These are phyloP conservation scores for Achatina immaculata DNA, from an alignment of 1,140 invertebrate species.

Conservation along the genomic window DNA sequence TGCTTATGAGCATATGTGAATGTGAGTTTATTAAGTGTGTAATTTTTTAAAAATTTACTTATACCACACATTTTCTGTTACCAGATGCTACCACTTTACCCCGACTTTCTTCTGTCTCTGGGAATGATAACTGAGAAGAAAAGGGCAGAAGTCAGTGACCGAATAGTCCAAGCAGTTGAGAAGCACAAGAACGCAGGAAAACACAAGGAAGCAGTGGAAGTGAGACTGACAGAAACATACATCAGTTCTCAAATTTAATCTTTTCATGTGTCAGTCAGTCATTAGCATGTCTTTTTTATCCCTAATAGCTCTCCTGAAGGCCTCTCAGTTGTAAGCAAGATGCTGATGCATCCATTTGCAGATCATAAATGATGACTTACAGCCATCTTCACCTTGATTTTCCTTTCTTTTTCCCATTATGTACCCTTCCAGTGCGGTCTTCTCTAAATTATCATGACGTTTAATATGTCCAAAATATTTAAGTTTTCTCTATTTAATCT, in stretches of 20 bases:
- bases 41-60: background rate
- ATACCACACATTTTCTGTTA: background rate
- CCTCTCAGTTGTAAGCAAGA: too few relatives aligned
- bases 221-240: background rate
- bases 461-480: too few relatives aligned
- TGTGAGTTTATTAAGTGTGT: too few relatives aligned
- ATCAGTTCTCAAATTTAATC: background rate
- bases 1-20: too few relatives aligned
- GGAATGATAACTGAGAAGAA: conserved; percentile 11
- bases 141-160: background rate
- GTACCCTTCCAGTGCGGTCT: too few relatives aligned
- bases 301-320: background rate
- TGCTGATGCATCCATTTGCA: too few relatives aligned
- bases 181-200: background rate
- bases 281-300: background rate
- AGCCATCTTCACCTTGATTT: too few relatives aligned
- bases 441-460: too few relatives aligned
- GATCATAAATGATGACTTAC: too few relatives aligned
- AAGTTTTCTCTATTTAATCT: too few relatives aligned
- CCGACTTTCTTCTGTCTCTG: background rate
- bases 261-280: background rate
- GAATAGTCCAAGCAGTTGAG: background rate
- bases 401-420: too few relatives aligned
- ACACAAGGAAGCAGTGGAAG: background rate
- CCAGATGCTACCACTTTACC: conserved; percentile 10